Evolutionary conservation across 2,888 invertebrate species (phyloP), one percentile per base, ranked within the genome.

Genomic region (Dilophus febrilis): DNA sequence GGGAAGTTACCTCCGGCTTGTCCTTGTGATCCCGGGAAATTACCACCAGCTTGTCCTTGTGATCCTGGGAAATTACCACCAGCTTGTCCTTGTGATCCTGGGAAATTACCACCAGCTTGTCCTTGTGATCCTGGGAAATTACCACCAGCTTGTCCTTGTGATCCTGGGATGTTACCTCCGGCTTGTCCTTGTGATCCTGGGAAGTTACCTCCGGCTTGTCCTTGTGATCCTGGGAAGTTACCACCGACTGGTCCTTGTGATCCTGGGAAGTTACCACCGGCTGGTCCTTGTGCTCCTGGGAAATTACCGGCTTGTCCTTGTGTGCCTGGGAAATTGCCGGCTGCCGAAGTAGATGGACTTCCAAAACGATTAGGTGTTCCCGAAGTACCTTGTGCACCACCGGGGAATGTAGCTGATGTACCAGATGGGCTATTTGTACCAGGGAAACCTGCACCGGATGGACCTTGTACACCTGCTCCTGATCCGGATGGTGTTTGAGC

Each of bases 301-400:
- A 45, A 51, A 39, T 61, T 57, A 5, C 57, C 55, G 46, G 56
- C 55, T 17, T 59, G 52, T 31, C 59, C 57, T 41, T 51, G 45
- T 26, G 49, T 48, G 17, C 58, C 55, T 56, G 58, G 48, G 31
- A 4, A 4, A 31, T 14, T 14, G 14, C 31, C 14, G 12, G 13
- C 49, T 38, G 44, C 6, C 14, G 12, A 14, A 7, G 13, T 14
- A 31, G n/a, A n/a, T 7, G 31, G 14, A 4, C 31, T n/a, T n/a
- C n/a, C n/a, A n/a, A n/a, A n/a, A n/a, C n/a, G n/a, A n/a, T n/a
- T n/a, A 7, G 45, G 46, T 28, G 51, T 50, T 22, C 51, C 52
- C 43, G 46, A 45, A 14, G 50, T 48, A 30, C 46, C 46, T 7
- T 42, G 42, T 34, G 40, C 40, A 12, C 47, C 42, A 7, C 44